Conservation (phyloP, 35 echinoderm and acorn worm species). For the Nesometra sesokonis region DNA sequence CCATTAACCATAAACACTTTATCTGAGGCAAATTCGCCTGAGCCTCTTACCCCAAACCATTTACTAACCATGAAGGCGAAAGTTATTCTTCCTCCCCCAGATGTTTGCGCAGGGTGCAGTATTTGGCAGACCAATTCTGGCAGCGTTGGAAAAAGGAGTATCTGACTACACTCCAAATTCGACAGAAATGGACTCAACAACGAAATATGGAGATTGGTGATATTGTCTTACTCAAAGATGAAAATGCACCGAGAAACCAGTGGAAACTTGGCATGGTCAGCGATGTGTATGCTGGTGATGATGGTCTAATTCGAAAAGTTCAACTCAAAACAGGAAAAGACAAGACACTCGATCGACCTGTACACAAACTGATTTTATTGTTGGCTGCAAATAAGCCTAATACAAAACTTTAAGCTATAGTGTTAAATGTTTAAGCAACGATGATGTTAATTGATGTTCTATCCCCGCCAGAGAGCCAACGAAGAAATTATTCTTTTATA, state of each 20-base stretch:
- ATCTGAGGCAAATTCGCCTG: background rate
- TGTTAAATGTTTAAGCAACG: no score
- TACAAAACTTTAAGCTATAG: no score
- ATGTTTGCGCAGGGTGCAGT: conserved; percentile 41
- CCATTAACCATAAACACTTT: background rate
- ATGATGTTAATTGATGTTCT: no score
- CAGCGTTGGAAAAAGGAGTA: conserved; percentile 48
- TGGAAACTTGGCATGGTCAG: conserved; percentile 22
- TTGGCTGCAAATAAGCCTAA: no score
- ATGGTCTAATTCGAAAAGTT: no score
- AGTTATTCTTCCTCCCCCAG: background rate
- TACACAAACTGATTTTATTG: no score
- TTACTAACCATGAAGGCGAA: background rate
- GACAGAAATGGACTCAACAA: conserved; percentile 40
- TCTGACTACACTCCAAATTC: conserved; percentile 25
- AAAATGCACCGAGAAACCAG: conserved; percentile 5
- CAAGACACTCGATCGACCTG: no score
- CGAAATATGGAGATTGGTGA: conserved; percentile 24
- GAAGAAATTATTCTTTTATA: no score
- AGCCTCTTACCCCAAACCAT: conserved; percentile 1
- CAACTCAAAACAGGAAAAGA: no score
- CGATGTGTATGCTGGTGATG: no score
- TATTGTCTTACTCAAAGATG: conserved; percentile 17
- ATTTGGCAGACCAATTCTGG: conserved; percentile 56
- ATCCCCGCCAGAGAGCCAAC: no score